These are phyloP conservation scores for Dendrocincla tyrannina DNA, from an alignment of 2,797 vertebrate genomes.

Conservation along the genomic window DNA sequence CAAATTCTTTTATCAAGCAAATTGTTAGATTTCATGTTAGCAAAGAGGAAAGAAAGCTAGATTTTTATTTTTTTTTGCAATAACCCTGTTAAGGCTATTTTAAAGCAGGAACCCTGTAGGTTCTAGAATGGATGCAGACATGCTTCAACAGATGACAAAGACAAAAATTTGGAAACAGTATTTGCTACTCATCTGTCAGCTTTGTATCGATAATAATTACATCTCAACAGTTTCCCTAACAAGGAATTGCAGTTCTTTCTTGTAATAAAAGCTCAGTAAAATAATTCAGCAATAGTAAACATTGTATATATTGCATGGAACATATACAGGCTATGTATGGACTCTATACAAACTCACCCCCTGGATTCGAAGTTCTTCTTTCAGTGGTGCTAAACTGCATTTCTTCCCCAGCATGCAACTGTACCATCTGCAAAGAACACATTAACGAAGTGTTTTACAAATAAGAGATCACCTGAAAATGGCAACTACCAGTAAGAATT, in stretches of 20 bases:
- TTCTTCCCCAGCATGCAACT: slow-evolving; percentile 99
- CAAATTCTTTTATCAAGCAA: not conserved
- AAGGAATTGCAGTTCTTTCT: not conserved
- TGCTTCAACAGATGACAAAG: not conserved
- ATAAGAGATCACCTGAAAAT: not conserved
- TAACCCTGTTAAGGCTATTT: not conserved
- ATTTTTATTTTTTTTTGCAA: not conserved
- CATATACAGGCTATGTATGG: not conserved
- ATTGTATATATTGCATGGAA: not conserved
- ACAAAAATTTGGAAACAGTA: not conserved
- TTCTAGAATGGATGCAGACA: not conserved
- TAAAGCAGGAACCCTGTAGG: not conserved
- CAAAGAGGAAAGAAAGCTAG: not conserved
- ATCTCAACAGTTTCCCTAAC: not conserved
- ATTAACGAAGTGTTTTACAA: not conserved
- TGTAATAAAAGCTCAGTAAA: not conserved
- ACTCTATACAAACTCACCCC: slow-evolving; percentile 80
- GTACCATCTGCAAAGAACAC: slow-evolving; percentile 88
- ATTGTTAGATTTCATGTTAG: not conserved
- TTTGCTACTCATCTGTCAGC: not conserved
- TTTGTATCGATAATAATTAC: not conserved
- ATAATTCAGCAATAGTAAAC: not conserved
- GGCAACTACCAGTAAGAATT: not conserved
- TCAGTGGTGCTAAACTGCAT: slow-evolving; percentile 94
- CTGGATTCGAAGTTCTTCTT: slow-evolving; percentile 94